These are phyloP conservation scores for Diacarnus erythraeanus DNA, from an alignment of 37 sponge, comb jelly and placozoan species.

Conservation along the genomic window DNA sequence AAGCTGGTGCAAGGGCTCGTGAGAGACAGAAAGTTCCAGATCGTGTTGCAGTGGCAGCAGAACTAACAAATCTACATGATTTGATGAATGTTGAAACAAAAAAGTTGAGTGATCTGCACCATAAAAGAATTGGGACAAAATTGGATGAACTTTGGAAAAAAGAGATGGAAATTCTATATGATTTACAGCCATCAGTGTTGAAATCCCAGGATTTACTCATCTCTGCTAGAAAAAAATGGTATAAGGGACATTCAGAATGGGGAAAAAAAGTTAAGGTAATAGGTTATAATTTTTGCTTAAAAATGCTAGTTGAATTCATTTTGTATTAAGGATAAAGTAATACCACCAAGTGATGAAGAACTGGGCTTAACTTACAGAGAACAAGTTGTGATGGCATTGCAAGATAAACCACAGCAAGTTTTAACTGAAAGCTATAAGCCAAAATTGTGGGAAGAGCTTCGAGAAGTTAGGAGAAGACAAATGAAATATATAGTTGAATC, in stretches of 20 bases:
- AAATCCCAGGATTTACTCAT: constrained; percentile 10
- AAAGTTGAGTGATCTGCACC: constrained; percentile 9
- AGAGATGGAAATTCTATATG: constrained; percentile 60
- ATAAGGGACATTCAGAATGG: background rate
- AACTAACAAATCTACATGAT: background rate
- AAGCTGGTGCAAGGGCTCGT: constrained; percentile 18
- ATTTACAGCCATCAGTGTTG: constrained; percentile 1
- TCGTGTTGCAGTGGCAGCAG: background rate
- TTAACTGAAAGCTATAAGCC: constrained; percentile 16
- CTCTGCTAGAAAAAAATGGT: constrained; percentile 25
- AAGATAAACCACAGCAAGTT: constrained; percentile 1
- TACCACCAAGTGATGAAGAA: background rate
- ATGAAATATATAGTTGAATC: background rate
- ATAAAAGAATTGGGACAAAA: constrained; percentile 5
- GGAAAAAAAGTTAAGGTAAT: background rate
- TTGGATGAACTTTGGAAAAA: constrained; percentile 37
- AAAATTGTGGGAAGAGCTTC: constrained; percentile 5
- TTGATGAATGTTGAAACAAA: background rate
- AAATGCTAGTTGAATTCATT: no score
- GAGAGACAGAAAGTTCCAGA: constrained; percentile 13
- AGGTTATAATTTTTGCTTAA: no score
- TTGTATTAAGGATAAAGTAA: background rate
- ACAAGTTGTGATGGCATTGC: background rate
- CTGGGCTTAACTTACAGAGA: constrained; percentile 1
- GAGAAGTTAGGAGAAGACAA: constrained; percentile 17